Base-by-base conservation (phyloP, 2,888 invertebrate species). In the Troides aeacus region DNA sequence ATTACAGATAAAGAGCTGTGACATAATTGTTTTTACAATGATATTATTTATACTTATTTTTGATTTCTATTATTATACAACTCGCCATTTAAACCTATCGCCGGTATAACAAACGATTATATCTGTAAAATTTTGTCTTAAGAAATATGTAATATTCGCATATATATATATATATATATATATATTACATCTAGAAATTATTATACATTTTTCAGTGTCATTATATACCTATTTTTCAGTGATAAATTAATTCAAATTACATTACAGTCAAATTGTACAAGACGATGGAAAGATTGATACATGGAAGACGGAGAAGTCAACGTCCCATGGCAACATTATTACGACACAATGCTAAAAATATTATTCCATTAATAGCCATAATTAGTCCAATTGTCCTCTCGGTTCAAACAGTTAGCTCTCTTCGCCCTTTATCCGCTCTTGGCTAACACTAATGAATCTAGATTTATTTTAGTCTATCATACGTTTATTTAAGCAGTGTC, bases 301-400 rank as follows among this genome's bases (percentile, higher is more conserved):
- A n/a, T 53, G n/a, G 7, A 57, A 58, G 57, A 50, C 50, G 56
- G 8, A 21, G 39, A 65, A 58, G 69, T 69, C 58, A 65, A 30
- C 42, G 56, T 36, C 65, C 64, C 56, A 36, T 53, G 46, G 58
- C 62, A 61, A 23, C 58, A 62, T 21, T 17, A n/a, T 69, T 62
- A 23, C 58, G n/a, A 66, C 64, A 63, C 58, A 62, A 53, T 62
- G 66, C 70, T 70, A 70, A 66, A 70, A 70, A 70, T 70, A 70
- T 70, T 63, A 61, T 66, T 21, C 62, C 21, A 62, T 58, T 61
- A 53, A 46, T 6, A 12, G 61, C 61, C 61, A 58, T 63, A 70
- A 70, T 70, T 70, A 66, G 62, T 70, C 63, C 63, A 66, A 70
- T 70, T 66, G 70, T 59, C 39, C 42, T 62, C 66, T 59, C 24